Evolutionary conservation across 2,888 invertebrate genomes (phyloP).

Genomic region (Rhagonycha lutea): DNA sequence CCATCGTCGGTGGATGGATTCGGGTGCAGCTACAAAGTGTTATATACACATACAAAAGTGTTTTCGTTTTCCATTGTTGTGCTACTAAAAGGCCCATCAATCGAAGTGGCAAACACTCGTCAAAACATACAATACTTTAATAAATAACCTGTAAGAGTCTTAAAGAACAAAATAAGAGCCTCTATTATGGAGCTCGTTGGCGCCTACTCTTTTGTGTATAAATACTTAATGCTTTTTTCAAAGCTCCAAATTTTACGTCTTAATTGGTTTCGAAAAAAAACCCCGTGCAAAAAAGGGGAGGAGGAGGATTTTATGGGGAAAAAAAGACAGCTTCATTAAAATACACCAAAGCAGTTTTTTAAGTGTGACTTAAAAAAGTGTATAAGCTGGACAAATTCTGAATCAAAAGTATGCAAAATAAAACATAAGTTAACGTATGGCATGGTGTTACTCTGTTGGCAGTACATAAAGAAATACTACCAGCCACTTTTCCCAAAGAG

Average conservation of each 20-base stretch:
- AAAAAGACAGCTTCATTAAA: neutral
- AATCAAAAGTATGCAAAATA: slow-evolving; percentile 15
- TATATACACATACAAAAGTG: neutral
- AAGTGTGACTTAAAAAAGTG: neutral
- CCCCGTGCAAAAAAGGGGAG: no score
- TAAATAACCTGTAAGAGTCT: slow-evolving; percentile 12
- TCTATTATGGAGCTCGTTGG: slow-evolving; percentile 17
- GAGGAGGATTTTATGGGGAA: neutral
- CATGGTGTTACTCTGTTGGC: slow-evolving; percentile 35
- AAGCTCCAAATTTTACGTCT: neutral
- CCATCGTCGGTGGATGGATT: neutral
- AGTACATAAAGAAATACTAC: slow-evolving; percentile 33
- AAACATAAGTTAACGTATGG: slow-evolving; percentile 30
- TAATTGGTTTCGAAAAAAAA: neutral
- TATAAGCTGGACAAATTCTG: neutral
- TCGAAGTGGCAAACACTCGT: slow-evolving; percentile 9
- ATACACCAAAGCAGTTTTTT: neutral
- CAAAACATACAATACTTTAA: slow-evolving; percentile 12
- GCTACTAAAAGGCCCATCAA: neutral
- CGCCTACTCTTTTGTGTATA: slow-evolving; percentile 20
- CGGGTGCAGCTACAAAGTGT: slow-evolving; percentile 1
- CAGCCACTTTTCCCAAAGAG: slow-evolving; percentile 28
- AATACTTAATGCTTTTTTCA: neutral
- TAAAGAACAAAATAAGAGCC: slow-evolving; percentile 16
- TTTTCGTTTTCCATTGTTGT: slow-evolving; percentile 7